phyloP scores from a whole-genome alignment of 2,113 vertebrate genomes.

The Polyodon spathula region DNA sequence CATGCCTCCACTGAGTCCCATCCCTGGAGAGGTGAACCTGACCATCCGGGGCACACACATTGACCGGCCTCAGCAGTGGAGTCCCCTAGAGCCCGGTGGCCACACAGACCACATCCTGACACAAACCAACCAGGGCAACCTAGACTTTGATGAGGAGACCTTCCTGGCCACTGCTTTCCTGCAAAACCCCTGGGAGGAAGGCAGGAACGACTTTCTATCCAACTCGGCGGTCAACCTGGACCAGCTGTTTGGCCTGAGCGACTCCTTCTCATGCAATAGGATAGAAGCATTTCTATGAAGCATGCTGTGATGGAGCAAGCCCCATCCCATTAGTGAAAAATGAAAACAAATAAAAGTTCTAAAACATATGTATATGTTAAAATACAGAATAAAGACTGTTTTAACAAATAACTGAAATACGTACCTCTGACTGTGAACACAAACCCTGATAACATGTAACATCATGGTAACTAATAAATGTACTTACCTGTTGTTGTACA shows the following conservation, averaged over 20 bases:
- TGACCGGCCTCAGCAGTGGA: constrained; percentile 49
- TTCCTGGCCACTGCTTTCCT: constrained; percentile 80
- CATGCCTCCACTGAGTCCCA: constrained; percentile 59
- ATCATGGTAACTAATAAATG: too few relatives aligned
- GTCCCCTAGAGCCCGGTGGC: constrained; percentile 24
- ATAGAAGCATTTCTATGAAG: constrained; percentile 60
- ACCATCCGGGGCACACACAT: constrained; percentile 47
- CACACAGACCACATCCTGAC: constrained; percentile 29
- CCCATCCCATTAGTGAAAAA: too few relatives aligned
- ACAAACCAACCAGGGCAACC: constrained; percentile 48
- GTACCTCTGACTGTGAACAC: too few relatives aligned
- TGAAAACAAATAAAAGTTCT: too few relatives aligned
- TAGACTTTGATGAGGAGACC: constrained; percentile 78
- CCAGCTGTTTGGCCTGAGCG: constrained; percentile 69
- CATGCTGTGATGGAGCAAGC: too few relatives aligned
- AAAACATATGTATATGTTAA: too few relatives aligned
- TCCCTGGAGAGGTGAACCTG: constrained; percentile 53
- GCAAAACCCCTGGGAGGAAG: constrained; percentile 72
- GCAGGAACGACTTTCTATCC: constrained; percentile 57
- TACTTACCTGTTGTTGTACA: too few relatives aligned
- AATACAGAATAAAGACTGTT: too few relatives aligned
- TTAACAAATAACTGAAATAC: too few relatives aligned
- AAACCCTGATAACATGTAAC: too few relatives aligned
- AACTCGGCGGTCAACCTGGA: constrained; percentile 57
- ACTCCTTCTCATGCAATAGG: constrained; percentile 54